Evolutionary conservation across 1,140 invertebrate genomes (phyloP), one percentile per base, ranked within the genome.

Genomic region (Diprion similis): DNA sequence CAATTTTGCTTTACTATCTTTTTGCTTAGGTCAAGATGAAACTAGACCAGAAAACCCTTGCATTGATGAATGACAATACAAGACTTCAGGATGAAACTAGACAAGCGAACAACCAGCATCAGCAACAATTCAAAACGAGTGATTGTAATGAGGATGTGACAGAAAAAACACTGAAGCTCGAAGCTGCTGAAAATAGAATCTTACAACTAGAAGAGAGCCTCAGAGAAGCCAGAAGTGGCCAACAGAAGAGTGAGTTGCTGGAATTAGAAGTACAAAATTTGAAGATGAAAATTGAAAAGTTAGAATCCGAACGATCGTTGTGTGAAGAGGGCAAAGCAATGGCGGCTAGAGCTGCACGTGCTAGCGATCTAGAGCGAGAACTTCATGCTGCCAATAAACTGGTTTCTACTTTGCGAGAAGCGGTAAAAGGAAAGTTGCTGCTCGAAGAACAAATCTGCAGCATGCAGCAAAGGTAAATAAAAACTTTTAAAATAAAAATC

Each of bases 371-470:
- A 7, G 86, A 88, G 66, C 86, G 81, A 71, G 86, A 87, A 73
- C 75, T 88, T 8, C 72, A 73, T 4, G 1, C 8, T 1, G 82
- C 85, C 1, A 86, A 79, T 71, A 82, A 85, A 65, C 78, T 75
- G 0, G 85, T 88, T 46, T 10, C 6, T 15, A 15, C 78, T 0
- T 70, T 88, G 13, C 81, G 81, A 48, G 86, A 88, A 75, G 82
- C 84, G 0, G 79, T 88, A 3, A 85, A 81, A 72, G 87, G 86
- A 8, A 88, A 88, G 76, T 71, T 88, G 65, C 79, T 88, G 46
- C 71, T 88, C 8, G 87, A 88, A 76, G 87, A 88, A 71, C 84
- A 86, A 78, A 84, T 88, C 79, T 78, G 81, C 17, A 83, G 73
- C 64, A 79, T 88, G 46, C 81, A 79, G 46, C 83, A 86, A 68